Base-by-base conservation (phyloP, 2,113 vertebrate species). In the Rhineura floridana region DNA sequence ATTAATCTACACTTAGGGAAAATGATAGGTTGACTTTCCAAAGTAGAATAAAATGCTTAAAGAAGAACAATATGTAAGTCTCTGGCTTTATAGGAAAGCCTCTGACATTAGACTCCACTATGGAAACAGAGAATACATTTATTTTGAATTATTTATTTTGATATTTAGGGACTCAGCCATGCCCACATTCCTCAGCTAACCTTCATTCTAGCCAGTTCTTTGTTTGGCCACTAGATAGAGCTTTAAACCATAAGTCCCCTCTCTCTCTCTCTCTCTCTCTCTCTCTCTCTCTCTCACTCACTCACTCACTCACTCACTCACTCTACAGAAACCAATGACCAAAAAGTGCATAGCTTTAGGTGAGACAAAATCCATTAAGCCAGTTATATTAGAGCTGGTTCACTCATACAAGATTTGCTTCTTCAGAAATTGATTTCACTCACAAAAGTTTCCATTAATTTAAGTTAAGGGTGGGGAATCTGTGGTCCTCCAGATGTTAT, bases 161-260 rank as follows among this genome's bases (percentile, higher is more conserved):
- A 33, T 33, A 55, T n/a, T 50, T 55, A 76, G 25, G 50, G 78
- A 87, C 25, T 10, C 59, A 55, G 23, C 12, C 28, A 36, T n/a
- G 44, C 23, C 10, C 50, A 75, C 28, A 63, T 75, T 63, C 28
- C 46, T 44, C 23, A 63, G 15, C 11, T 75, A 77, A 42, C 0
- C 48, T 50, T 67, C 48, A n/a, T 63, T 78, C 46, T 67, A 48
- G 48, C 33, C 52, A 48, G 42, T 88, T 78, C 73, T 67, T 84
- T 76, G 44, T 81, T 81, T 89, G 83, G 17, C 88, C 88, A 81
- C 88, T 86, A 86, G 88, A 86, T 81, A 80, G 83, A 72, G 67
- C 88, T 89, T 89, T 86, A 85, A 75, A 33, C 77, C 83, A 67
- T 63, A 48, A 76, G 25, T 5, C 55, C 63, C 67, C 39, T 23